These are phyloP conservation scores for Paratilapia polleni DNA, from an alignment of 2,113 vertebrate species.

Conservation along the genomic window DNA sequence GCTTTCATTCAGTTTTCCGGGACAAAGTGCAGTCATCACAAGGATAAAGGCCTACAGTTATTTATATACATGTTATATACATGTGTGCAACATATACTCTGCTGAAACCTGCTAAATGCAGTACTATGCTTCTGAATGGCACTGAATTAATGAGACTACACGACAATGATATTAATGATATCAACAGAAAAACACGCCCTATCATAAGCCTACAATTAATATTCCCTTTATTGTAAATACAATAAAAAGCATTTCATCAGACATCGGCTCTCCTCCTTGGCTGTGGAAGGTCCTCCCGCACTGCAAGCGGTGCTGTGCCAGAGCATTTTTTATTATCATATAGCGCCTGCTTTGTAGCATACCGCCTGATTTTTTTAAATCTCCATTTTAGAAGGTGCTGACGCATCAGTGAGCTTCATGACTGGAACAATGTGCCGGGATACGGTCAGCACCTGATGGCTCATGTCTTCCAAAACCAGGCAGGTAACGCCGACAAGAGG, in stretches of 20 bases:
- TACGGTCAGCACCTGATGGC: slow-evolving; percentile 62
- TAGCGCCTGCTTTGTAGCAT: slow-evolving; percentile 27
- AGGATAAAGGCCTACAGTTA: too few relatives aligned
- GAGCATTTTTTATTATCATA: slow-evolving; percentile 22
- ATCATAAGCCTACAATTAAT: not conserved
- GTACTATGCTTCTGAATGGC: not conserved
- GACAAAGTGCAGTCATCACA: too few relatives aligned
- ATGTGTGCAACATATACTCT: not conserved
- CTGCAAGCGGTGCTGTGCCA: slow-evolving; percentile 78
- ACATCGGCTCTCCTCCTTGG: not conserved
- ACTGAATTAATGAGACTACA: not conserved
- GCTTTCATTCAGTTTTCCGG: too few relatives aligned
- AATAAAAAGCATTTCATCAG: not conserved
- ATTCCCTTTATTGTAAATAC: not conserved
- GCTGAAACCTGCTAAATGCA: not conserved
- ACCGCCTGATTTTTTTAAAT: slow-evolving; percentile 51
- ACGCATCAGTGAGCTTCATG: slow-evolving; percentile 65
- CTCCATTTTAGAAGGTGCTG: slow-evolving; percentile 73
- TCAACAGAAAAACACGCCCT: not conserved
- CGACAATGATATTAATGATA: not conserved
- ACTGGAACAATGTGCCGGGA: slow-evolving; percentile 64
- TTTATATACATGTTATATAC: not conserved
- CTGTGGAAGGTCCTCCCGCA: slow-evolving; percentile 78
- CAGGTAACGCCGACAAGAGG: slow-evolving; percentile 75
- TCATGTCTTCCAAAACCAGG: slow-evolving; percentile 51